phyloP scores from a whole-genome alignment of 1,140 invertebrate genomes.

The Listronotus oregonensis region DNA sequence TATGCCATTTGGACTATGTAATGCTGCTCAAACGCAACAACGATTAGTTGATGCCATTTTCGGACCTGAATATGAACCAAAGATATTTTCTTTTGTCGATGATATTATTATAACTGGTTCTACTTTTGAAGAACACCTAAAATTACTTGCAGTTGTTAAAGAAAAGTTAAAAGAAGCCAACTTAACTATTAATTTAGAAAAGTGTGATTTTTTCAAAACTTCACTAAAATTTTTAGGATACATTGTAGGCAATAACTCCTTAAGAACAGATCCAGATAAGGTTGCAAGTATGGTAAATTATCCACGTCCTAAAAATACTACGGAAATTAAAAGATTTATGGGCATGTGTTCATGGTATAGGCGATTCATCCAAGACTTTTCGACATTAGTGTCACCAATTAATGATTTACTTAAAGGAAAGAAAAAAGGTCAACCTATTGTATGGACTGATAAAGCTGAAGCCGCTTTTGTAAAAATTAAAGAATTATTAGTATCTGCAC shows the following conservation, averaged over 20 bases:
- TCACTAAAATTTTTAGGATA: conserved; percentile 53
- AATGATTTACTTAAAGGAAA: conserved; percentile 51
- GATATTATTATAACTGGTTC: conserved; percentile 50
- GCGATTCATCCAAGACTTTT: conserved; percentile 55
- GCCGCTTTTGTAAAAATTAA: conserved; percentile 35
- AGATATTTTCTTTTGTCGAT: conserved; percentile 49
- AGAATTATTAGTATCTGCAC: conserved; percentile 33
- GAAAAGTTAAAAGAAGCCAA: conserved; percentile 29
- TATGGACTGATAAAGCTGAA: conserved; percentile 11
- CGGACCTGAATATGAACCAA: conserved; percentile 46
- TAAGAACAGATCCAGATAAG: conserved; percentile 47
- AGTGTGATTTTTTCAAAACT: conserved; percentile 43
- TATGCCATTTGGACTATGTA: conserved; percentile 54
- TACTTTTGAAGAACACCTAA: conserved; percentile 53
- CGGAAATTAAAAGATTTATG: conserved; percentile 27
- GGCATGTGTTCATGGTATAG: conserved; percentile 56
- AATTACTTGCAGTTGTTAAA: conserved; percentile 39
- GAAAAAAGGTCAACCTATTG: conserved; percentile 15
- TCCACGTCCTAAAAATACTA: conserved; percentile 41
- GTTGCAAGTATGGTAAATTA: conserved; percentile 41
- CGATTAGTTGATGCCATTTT: conserved; percentile 53
- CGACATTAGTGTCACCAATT: conserved; percentile 52
- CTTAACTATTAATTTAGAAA: conserved; percentile 36
- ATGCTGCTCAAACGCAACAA: conserved; percentile 54
- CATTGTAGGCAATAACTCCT: conserved; percentile 47